A percentile compares a stretch with the other conserved stretches of the same genome.
Evolutionary conservation across 2,888 invertebrate genomes (phyloP).

Genomic region (Monopis laevigella): DNA sequence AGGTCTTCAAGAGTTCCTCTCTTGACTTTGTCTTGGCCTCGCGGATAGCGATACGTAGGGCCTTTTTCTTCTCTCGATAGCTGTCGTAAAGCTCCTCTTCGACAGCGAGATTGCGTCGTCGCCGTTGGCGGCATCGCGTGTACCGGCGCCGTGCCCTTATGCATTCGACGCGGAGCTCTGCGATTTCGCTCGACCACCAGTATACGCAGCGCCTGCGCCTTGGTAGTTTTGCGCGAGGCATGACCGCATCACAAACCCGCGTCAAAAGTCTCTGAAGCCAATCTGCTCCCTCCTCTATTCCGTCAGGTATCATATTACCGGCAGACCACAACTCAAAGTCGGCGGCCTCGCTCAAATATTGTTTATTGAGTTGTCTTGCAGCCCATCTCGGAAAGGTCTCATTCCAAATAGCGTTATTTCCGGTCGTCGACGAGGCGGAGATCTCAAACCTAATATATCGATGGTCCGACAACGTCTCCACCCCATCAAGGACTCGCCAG

Average conservation of each 20-base stretch:
- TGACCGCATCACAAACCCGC: constrained; percentile 18
- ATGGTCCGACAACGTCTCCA: constrained; percentile 19
- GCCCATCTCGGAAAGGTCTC: constrained; percentile 15
- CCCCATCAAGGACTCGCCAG: constrained; percentile 17
- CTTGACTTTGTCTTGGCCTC: background rate
- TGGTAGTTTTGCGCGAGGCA: constrained; percentile 15
- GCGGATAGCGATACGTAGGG: background rate
- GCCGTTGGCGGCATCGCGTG: constrained; percentile 1
- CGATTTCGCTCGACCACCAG: constrained; percentile 6
- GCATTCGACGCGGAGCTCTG: constrained; percentile 2
- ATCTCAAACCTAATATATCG: constrained; percentile 6
- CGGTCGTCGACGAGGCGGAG: too few relatives aligned
- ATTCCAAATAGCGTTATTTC: too few relatives aligned
- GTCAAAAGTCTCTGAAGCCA: constrained; percentile 12
- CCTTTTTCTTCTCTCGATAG: background rate
- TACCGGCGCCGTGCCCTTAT: constrained; percentile 1
- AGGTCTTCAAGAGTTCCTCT: constrained; percentile 2
- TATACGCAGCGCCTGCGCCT: background rate
- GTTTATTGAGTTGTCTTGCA: constrained; percentile 11
- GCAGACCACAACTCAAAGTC: constrained; percentile 13
- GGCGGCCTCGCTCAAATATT: constrained; percentile 15
- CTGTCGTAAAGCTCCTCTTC: background rate
- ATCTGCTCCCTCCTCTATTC: constrained; percentile 7
- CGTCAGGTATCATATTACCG: background rate
- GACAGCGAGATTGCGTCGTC: background rate